A percentile compares a stretch with the other conserved stretches of the same genome.
Evolutionary conservation across 2,888 invertebrate genomes (phyloP).

Genomic region (Drosophila kanekoi): DNA sequence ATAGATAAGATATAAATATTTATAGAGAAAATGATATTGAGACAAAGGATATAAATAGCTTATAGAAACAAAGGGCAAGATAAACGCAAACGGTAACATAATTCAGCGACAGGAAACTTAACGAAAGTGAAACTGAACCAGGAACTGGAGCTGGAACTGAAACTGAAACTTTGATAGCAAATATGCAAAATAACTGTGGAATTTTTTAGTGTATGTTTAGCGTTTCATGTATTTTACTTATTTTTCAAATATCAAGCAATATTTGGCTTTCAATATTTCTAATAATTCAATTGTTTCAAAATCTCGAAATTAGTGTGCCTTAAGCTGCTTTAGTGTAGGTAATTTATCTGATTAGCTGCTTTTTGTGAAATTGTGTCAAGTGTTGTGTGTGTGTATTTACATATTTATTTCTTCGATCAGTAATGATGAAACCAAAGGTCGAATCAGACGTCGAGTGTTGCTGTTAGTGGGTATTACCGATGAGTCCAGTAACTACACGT

Average conservation of each 20-base stretch:
- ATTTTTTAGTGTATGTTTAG: slow-evolving; percentile 9
- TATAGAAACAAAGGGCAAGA: slow-evolving; percentile 7
- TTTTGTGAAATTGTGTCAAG: slow-evolving; percentile 27
- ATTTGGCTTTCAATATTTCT: not conserved
- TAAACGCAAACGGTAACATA: slow-evolving; percentile 11
- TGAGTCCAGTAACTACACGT: slow-evolving; percentile 17
- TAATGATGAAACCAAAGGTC: not conserved
- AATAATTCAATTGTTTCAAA: not conserved
- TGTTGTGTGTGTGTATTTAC: slow-evolving; percentile 15
- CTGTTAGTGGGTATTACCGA: slow-evolving; percentile 22
- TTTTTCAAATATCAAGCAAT: slow-evolving; percentile 9
- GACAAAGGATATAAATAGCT: slow-evolving; percentile 1
- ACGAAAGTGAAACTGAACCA: slow-evolving; percentile 22
- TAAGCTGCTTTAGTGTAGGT: slow-evolving; percentile 5
- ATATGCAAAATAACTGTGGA: slow-evolving; percentile 17
- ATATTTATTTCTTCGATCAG: not conserved
- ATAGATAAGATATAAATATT: slow-evolving; percentile 10
- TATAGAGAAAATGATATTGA: slow-evolving; percentile 10
- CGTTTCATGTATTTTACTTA: slow-evolving; percentile 2
- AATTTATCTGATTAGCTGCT: slow-evolving; percentile 10
- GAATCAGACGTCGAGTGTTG: slow-evolving; percentile 5
- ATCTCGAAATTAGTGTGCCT: slow-evolving; percentile 7
- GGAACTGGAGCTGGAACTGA: slow-evolving; percentile 13
- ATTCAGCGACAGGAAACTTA: slow-evolving; percentile 21
- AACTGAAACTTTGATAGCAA: slow-evolving; percentile 23